A percentile compares a stretch with the other conserved stretches of the same genome.
Conservation (phyloP, 2,888 invertebrate genomes). For the Apotomis betuletana region DNA sequence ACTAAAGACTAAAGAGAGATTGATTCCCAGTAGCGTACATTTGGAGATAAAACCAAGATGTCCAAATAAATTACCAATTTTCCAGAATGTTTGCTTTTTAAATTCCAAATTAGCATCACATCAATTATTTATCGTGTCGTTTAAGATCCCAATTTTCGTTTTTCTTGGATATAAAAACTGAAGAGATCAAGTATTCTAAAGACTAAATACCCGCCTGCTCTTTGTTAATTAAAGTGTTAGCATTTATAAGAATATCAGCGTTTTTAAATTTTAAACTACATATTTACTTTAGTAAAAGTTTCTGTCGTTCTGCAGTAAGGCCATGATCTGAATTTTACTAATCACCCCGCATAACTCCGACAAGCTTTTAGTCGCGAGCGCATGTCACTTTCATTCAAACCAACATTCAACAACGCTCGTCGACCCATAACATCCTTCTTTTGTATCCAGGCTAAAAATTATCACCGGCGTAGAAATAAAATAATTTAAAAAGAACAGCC, state of each 20-base stretch:
- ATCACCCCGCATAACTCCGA: slow-evolving; percentile 4
- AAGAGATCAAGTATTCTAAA: not conserved
- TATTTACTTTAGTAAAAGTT: not conserved
- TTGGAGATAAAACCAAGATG: slow-evolving; percentile 47
- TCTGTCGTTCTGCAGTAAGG: not conserved
- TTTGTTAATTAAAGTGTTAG: not conserved
- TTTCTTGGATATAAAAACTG: not conserved
- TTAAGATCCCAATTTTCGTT: slow-evolving; percentile 5
- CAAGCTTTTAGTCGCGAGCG: slow-evolving; percentile 7
- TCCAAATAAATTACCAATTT: slow-evolving; percentile 53
- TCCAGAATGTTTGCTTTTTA: slow-evolving; percentile 49
- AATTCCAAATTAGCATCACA: slow-evolving; percentile 42
- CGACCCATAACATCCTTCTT: slow-evolving; percentile 42
- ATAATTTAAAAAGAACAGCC: slow-evolving; percentile 73
- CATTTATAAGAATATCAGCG: not conserved
- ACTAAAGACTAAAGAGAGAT: slow-evolving; percentile 52
- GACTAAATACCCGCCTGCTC: not conserved
- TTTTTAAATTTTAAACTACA: no score
- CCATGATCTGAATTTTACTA: not conserved
- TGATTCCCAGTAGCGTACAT: slow-evolving; percentile 60
- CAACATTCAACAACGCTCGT: slow-evolving; percentile 52
- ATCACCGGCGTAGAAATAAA: slow-evolving; percentile 81
- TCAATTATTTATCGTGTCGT: slow-evolving; percentile 34
- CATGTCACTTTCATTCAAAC: slow-evolving; percentile 30
- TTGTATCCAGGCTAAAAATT: slow-evolving; percentile 62